These are phyloP conservation scores for Myrmecophaga tridactyla DNA, from an alignment of 2,113 vertebrate genomes.

Conservation along the genomic window DNA sequence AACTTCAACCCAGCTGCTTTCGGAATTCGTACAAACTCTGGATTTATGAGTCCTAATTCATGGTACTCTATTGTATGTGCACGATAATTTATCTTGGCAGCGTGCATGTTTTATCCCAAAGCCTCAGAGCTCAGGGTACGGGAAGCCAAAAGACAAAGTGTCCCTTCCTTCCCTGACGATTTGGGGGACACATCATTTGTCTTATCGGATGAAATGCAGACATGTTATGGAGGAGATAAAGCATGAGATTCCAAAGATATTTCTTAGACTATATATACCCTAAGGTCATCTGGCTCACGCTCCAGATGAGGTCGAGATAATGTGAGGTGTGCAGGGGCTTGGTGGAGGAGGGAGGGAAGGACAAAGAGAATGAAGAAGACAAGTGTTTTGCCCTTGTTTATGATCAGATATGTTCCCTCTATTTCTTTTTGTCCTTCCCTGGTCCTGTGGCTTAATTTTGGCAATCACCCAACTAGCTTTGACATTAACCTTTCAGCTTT, in stretches of 20 bases:
- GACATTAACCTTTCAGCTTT: neutral
- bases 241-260: neutral
- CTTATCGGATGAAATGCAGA: neutral
- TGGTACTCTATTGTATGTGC: slow-evolving; percentile 22
- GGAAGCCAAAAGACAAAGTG: neutral
- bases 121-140: neutral
- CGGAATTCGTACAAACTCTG: slow-evolving; percentile 48
- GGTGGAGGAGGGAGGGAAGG: neutral
- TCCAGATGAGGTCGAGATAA: neutral
- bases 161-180: neutral
- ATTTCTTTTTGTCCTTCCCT: neutral
- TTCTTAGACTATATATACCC: neutral
- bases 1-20: slow-evolving; percentile 69
- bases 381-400: too few relatives aligned
- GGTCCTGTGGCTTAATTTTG: neutral
- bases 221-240: neutral
- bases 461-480: neutral
- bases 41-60: slow-evolving; percentile 59
- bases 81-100: slow-evolving; percentile 50
- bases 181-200: neutral
- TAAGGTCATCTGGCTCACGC: neutral
- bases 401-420: neutral
- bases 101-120: neutral
- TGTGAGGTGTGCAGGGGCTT: neutral
- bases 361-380: neutral